Evolutionary conservation across 2,888 invertebrate genomes (phyloP).

Genomic region (Elaeidobius kamerunicus): DNA sequence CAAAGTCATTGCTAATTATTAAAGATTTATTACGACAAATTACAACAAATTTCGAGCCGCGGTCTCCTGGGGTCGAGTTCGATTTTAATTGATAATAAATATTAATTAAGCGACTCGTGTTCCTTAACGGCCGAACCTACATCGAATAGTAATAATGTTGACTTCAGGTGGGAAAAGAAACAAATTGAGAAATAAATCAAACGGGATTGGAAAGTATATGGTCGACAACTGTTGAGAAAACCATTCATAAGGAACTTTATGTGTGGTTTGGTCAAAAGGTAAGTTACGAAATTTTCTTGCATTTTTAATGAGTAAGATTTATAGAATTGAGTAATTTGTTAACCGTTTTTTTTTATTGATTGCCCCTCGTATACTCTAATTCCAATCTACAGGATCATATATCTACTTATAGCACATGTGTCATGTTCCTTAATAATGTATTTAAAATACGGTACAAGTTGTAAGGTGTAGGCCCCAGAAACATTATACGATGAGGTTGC

Average conservation of each 20-base stretch:
- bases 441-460: slow-evolving; percentile 23
- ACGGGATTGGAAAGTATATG: slow-evolving; percentile 5
- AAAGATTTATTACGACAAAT: slow-evolving; percentile 24
- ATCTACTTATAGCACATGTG: slow-evolving; percentile 17
- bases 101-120: slow-evolving; percentile 24
- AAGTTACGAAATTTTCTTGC: no score
- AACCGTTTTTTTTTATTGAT: no score
- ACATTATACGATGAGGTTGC: slow-evolving; percentile 26
- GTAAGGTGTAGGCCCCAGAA: slow-evolving; percentile 23
- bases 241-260: slow-evolving; percentile 1
- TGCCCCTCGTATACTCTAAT: not conserved
- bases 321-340: no score
- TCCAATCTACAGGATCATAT: slow-evolving; percentile 14
- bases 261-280: no score
- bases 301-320: no score
- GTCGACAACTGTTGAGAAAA: not conserved
- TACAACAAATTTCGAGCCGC: slow-evolving; percentile 13
- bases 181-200: slow-evolving; percentile 19
- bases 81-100: slow-evolving; percentile 28
- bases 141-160: slow-evolving; percentile 20
- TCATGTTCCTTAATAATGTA: slow-evolving; percentile 21
- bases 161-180: slow-evolving; percentile 22
- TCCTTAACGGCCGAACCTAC: slow-evolving; percentile 18
- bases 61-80: slow-evolving; percentile 6
- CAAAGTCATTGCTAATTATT: slow-evolving; percentile 20